A percentile compares a stretch with the other conserved stretches of the same genome.
Conservation (phyloP, 2,797 vertebrate species). For the Carcharodon carcharias region DNA sequence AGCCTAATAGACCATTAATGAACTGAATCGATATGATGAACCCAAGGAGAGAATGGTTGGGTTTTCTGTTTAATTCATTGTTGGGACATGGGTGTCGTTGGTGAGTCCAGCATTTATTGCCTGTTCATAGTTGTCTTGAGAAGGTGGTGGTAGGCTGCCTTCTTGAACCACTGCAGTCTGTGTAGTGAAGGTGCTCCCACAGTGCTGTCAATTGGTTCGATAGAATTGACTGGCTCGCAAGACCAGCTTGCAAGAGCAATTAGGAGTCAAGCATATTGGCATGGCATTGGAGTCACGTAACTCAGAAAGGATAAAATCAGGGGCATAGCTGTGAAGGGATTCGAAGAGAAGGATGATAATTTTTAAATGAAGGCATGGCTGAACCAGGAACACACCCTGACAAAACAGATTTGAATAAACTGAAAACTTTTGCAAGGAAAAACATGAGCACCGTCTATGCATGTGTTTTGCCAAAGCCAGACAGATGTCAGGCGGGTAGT, state of each 20-base stretch:
- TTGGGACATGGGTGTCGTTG: not conserved
- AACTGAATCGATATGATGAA: not conserved
- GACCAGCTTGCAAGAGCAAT: not conserved
- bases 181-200: not conserved
- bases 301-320: not conserved
- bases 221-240: no score
- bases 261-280: not conserved
- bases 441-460: not conserved
- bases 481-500: no score
- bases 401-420: not conserved
- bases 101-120: not conserved
- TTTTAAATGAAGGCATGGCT: not conserved
- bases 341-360: not conserved
- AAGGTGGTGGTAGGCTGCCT: not conserved
- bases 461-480: not conserved
- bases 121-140: not conserved
- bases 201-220: not conserved
- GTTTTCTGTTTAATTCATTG: not conserved
- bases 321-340: not conserved
- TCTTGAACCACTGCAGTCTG: not conserved
- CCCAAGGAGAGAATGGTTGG: not conserved
- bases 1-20: no score
- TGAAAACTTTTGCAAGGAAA: not conserved
- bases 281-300: not conserved
- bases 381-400: no score